Evolutionary conservation across 2,888 invertebrate genomes (phyloP), one percentile per base, ranked within the genome.

Genomic region (Archips xylosteana): DNA sequence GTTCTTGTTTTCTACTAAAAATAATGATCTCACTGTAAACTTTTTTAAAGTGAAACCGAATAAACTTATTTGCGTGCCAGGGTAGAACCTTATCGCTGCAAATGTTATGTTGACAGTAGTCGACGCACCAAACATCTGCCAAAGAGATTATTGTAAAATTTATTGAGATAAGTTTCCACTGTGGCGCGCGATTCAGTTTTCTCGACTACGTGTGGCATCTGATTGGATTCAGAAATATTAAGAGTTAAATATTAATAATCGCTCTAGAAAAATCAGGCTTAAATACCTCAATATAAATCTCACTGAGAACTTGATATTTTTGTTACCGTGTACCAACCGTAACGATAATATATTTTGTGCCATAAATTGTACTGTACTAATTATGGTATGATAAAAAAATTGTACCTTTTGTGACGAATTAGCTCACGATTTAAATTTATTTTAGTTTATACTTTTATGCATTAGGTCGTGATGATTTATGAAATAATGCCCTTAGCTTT

Each of bases 291-390:
- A 45, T n/a, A 32, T 47, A 62, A 47, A 36, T 59, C 57, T 39
- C n/a, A 65, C 32, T 49, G 23, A 59, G 68, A 68, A 73, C 49
- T 64, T 73, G 36, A 64, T 69, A 64, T 73, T 73, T 6, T 73
- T 73, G 75, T 75, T 71, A 72, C 70, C 74, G 75, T 75, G 77
- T 79, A 77, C 77, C 78, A 78, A 77, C 79, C 77, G 71, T 73
- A 75, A 71, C 63, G 69, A 65, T 76, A 68, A 74, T 73, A 74
- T 75, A 75, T 78, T 63, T 59, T 78, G 81, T 80, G 81, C 81
- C 79, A 81, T 82, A 81, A 74, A 65, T 42, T 65, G 45, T 74
- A 69, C 62, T 67, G 15, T 68, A 57, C 54, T 57, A 15, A 65
- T 57, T 32, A 47, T 57, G 64, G 73, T 74, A 71, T 70, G 61